Base-by-base conservation (phyloP, 2,113 vertebrate species). In the Machaerirhynchus nigripectus region DNA sequence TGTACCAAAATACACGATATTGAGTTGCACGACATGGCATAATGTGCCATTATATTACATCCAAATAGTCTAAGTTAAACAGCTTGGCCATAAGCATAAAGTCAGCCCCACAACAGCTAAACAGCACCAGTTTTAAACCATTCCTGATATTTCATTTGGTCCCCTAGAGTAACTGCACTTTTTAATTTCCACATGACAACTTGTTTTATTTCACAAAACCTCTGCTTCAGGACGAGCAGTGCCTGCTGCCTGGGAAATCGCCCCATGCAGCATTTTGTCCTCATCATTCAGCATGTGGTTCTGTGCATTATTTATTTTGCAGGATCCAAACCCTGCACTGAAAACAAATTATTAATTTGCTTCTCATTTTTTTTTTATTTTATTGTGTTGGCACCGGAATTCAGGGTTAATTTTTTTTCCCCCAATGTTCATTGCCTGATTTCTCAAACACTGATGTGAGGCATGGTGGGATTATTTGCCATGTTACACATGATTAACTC, bases 221-320 rank as follows among this genome's bases (percentile, higher is more conserved):
- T 83, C 73, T 75, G 76, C 83, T 88, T 60, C 83, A 64, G 57
- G 40, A 84, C 55, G 69, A 93, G 44, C 61, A 74, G 53, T 28
- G 83, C n/a, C 57, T 83, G 64, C 37, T 86, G 87, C 82, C 60
- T 81, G 57, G 44, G 78, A 96, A 89, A 63, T 57, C 80, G 84
- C 44, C 21, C 44, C 44, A 14, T 68, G 22, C 2, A 53, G 65
- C n/a, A 84, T 92, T 78, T 89, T 57, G 68, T 78, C 53, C 27
- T 92, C 76, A 30, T 75, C 80, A 56, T 87, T 89, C 86, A 94
- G 5, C 61, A 60, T 46, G 44, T 56, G 78, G 23, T 57, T 83
- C 95, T 83, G 64, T 79, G 44, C 92, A 78, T 90, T 96, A 93
- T 92, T 96, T 84, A 92, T 68, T 27, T 11, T 31, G 44, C 14